These are phyloP conservation scores for Geococcyx californianus DNA, from an alignment of 2,113 vertebrate genomes.

Conservation along the genomic window DNA sequence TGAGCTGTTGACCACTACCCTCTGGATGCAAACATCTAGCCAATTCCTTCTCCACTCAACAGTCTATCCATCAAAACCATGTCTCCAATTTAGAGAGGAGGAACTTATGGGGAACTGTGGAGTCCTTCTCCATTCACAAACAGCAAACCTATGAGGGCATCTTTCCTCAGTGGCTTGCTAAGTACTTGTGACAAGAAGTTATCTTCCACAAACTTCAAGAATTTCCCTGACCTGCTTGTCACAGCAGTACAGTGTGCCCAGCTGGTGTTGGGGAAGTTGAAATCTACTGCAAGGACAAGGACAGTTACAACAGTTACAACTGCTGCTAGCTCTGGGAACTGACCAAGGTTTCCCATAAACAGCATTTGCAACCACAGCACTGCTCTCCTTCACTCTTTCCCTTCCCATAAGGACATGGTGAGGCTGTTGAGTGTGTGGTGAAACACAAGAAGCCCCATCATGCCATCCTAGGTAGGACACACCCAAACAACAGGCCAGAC, in stretches of 20 bases:
- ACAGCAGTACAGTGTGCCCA: neutral
- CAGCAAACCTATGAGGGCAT: neutral
- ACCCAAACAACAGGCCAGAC: no score
- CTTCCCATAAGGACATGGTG: no score
- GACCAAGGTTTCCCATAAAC: no score
- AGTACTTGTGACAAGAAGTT: neutral
- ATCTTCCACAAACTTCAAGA: neutral
- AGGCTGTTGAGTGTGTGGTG: no score
- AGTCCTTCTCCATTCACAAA: neutral
- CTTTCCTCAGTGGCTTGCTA: neutral
- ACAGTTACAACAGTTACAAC: no score
- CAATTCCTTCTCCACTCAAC: neutral
- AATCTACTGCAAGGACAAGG: neutral
- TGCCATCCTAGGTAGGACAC: no score
- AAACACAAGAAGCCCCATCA: no score
- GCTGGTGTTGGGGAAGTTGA: neutral
- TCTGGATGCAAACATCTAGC: neutral
- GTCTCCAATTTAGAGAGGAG: neutral
- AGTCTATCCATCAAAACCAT: neutral
- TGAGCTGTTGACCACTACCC: neutral
- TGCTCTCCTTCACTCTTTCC: no score
- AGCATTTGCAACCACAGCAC: no score
- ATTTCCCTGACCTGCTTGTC: neutral
- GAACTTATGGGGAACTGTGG: neutral
- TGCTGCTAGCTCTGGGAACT: no score